These are phyloP conservation scores for Sialia sialis DNA, from an alignment of 2,113 vertebrate genomes.

Conservation along the genomic window DNA sequence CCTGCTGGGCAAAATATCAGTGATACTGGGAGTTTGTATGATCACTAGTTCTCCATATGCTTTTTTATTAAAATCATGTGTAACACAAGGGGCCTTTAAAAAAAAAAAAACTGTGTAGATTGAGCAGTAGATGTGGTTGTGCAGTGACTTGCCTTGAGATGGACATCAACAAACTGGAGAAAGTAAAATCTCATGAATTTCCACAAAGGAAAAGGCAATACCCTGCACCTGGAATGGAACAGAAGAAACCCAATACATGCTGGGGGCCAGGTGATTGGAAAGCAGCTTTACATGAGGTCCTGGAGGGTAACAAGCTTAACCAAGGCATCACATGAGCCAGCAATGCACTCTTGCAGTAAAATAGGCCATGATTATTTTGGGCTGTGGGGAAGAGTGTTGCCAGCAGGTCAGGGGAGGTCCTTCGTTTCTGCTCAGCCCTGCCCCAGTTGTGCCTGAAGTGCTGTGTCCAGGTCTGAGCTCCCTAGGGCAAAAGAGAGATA, in stretches of 20 bases:
- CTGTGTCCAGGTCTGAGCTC: background rate
- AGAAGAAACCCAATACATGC: background rate
- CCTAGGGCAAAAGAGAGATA: background rate
- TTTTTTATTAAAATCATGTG: background rate
- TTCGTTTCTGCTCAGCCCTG: background rate
- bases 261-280: background rate
- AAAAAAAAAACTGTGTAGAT: background rate
- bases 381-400: background rate
- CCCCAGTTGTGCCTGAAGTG: background rate
- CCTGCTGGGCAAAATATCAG: background rate
- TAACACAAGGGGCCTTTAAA: background rate
- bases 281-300: background rate
- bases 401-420: background rate
- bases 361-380: background rate
- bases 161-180: background rate
- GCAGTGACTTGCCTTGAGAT: background rate
- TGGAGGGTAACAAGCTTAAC: background rate
- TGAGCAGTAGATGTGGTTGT: background rate
- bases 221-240: background rate
- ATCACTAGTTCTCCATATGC: background rate
- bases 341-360: fast-evolving
- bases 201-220: background rate
- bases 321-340: background rate
- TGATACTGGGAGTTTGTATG: background rate
- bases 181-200: background rate